These are phyloP conservation scores for Drosophila melanosoma DNA, from an alignment of 2,888 invertebrate species.

Conservation along the genomic window DNA sequence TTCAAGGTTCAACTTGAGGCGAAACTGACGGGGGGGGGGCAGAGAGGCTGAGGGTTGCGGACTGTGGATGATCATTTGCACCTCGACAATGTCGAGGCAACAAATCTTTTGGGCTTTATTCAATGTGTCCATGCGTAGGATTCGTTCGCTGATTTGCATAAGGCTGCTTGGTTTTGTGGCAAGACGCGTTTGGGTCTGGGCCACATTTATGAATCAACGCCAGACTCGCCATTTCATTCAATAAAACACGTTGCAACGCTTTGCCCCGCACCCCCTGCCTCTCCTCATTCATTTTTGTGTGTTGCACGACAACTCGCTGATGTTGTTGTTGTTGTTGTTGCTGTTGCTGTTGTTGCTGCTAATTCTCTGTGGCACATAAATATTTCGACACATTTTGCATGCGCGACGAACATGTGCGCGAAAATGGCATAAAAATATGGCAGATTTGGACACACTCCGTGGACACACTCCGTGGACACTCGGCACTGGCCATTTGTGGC, in stretches of 20 bases:
- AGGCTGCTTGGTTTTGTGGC: slow-evolving; percentile 31
- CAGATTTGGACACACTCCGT: slow-evolving; percentile 48
- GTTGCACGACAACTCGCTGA: slow-evolving; percentile 55
- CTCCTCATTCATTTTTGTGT: slow-evolving; percentile 3
- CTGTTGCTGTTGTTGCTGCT: slow-evolving; percentile 54
- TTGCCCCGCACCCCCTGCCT: slow-evolving; percentile 3
- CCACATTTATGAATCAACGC: slow-evolving; percentile 83
- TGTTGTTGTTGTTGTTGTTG: slow-evolving; percentile 33
- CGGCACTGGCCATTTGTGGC: slow-evolving; percentile 36
- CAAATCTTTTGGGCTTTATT: slow-evolving; percentile 74
- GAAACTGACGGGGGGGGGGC: background rate
- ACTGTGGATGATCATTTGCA: slow-evolving; percentile 73
- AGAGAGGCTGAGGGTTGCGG: background rate
- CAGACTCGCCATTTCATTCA: slow-evolving; percentile 83
- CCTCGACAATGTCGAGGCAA: slow-evolving; percentile 67
- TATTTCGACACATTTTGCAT: slow-evolving; percentile 81
- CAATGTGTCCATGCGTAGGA: slow-evolving; percentile 73
- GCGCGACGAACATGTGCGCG: slow-evolving; percentile 68
- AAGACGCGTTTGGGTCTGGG: slow-evolving; percentile 43
- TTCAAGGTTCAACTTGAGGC: slow-evolving; percentile 27
- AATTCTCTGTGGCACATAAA: slow-evolving; percentile 77
- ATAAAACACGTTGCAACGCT: slow-evolving; percentile 76
- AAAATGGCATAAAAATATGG: slow-evolving; percentile 80
- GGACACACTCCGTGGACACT: background rate
- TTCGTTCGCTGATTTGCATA: slow-evolving; percentile 72